Conservation (phyloP, 1,140 invertebrate species). For the Danaus melanippus region DNA sequence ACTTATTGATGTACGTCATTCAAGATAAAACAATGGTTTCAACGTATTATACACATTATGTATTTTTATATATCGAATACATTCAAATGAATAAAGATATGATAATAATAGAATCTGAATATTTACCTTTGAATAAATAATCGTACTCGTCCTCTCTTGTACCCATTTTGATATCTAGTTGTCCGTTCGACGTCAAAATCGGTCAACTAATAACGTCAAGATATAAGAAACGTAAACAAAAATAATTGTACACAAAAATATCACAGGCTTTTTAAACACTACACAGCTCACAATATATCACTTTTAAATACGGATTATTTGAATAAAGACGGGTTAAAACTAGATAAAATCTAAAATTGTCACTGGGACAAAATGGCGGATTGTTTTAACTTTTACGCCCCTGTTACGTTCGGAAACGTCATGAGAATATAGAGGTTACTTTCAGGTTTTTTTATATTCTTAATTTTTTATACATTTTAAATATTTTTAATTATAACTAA, state of each 20-base stretch:
- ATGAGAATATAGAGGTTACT: slow-evolving; percentile 8
- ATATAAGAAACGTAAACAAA: slow-evolving; percentile 55
- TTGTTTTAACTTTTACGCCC: slow-evolving; percentile 56
- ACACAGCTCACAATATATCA: slow-evolving; percentile 58
- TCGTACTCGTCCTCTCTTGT: slow-evolving; percentile 99
- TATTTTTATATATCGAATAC: slow-evolving; percentile 9
- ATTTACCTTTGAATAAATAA: slow-evolving; percentile 99
- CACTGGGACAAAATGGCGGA: slow-evolving; percentile 67
- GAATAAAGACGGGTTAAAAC: slow-evolving; percentile 48
- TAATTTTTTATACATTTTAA: background rate
- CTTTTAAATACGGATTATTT: slow-evolving; percentile 54
- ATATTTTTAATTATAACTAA: no score
- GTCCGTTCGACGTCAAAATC: slow-evolving; percentile 66
- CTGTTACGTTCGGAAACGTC: slow-evolving; percentile 45
- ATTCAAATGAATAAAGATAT: slow-evolving; percentile 7
- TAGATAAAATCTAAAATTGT: slow-evolving; percentile 58
- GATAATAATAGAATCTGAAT: slow-evolving; percentile 9
- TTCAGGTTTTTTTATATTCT: slow-evolving; percentile 12
- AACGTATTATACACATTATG: slow-evolving; percentile 23
- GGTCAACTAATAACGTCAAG: slow-evolving; percentile 62
- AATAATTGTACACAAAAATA: slow-evolving; percentile 67
- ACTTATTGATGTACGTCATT: slow-evolving; percentile 33
- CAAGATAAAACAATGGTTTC: slow-evolving; percentile 27
- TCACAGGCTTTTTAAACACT: slow-evolving; percentile 64
- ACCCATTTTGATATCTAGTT: slow-evolving; percentile 82